Evolutionary conservation across 2,113 vertebrate genomes (phyloP).

Genomic region (Scomber scombrus): DNA sequence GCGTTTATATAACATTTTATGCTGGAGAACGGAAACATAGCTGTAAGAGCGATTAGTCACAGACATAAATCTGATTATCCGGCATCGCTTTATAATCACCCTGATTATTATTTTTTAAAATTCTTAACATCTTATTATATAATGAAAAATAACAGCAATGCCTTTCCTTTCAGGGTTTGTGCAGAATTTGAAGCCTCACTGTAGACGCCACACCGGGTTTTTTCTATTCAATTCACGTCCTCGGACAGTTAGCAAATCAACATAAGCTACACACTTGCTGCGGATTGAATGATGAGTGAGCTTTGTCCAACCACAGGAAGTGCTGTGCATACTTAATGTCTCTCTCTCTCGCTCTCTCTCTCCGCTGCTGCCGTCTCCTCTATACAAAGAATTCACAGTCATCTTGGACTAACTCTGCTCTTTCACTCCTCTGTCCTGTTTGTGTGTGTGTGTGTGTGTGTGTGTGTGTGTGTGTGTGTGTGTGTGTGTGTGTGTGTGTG

Average conservation of each 20-base stretch:
- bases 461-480: constrained; percentile 39
- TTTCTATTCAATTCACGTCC: constrained; percentile 6
- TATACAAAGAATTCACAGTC: constrained; percentile 77
- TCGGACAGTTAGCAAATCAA: constrained; percentile 11
- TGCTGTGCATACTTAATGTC: constrained; percentile 67
- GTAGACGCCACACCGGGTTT: background rate
- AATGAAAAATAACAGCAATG: background rate
- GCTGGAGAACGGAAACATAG: background rate
- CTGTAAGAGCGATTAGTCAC: constrained; percentile 31
- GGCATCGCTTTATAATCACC: background rate
- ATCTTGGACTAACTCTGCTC: constrained; percentile 75
- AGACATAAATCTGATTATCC: constrained; percentile 31
- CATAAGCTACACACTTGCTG: constrained; percentile 14
- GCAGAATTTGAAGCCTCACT: background rate
- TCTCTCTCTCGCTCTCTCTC: constrained; percentile 28
- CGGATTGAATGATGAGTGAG: constrained; percentile 50
- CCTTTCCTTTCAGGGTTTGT: background rate
- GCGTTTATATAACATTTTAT: constrained; percentile 9
- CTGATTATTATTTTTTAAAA: background rate
- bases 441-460: constrained; percentile 32
- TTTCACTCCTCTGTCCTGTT: constrained; percentile 65
- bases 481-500: constrained; percentile 25
- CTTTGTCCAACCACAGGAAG: constrained; percentile 61
- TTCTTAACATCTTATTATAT: background rate
- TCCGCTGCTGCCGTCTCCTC: constrained; percentile 22